Conservation (phyloP, 2,113 vertebrate genomes). For the Excalfactoria chinensis region DNA sequence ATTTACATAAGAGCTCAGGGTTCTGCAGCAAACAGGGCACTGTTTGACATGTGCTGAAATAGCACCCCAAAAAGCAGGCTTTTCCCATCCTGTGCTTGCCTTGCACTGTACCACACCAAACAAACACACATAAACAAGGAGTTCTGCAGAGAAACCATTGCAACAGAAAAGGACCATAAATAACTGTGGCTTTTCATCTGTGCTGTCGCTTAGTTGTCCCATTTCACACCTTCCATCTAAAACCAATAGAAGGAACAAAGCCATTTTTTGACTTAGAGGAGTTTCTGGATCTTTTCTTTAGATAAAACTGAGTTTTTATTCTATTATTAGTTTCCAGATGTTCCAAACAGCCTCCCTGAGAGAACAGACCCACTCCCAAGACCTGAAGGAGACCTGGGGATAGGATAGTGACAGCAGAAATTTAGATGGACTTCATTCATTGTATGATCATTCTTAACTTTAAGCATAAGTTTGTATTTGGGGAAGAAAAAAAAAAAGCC, state of each 20-base stretch:
- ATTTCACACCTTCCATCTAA: conserved; percentile 36
- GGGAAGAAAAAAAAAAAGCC: background rate
- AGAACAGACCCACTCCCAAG: background rate
- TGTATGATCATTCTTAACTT: background rate
- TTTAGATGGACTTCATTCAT: background rate
- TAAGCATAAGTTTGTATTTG: background rate
- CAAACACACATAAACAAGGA: background rate
- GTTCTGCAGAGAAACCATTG: background rate
- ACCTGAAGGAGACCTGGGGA: background rate
- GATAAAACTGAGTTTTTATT: background rate
- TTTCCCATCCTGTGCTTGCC: background rate
- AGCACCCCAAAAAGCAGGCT: background rate
- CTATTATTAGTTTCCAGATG: background rate
- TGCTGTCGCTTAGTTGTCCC: background rate
- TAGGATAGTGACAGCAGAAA: background rate
- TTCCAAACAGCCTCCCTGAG: background rate
- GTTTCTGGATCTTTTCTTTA: background rate
- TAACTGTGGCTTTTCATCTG: conserved; percentile 4
- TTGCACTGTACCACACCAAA: background rate
- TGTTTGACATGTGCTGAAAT: background rate
- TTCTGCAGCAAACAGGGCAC: background rate
- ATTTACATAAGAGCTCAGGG: background rate
- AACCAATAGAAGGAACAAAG: conserved; percentile 7
- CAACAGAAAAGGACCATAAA: background rate
- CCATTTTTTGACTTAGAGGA: background rate